Percentiles rank a stretch among this genome's conserved stretches.
Conservation (phyloP, 2,113 vertebrate genomes). For the Cochlearius cochlearius region DNA sequence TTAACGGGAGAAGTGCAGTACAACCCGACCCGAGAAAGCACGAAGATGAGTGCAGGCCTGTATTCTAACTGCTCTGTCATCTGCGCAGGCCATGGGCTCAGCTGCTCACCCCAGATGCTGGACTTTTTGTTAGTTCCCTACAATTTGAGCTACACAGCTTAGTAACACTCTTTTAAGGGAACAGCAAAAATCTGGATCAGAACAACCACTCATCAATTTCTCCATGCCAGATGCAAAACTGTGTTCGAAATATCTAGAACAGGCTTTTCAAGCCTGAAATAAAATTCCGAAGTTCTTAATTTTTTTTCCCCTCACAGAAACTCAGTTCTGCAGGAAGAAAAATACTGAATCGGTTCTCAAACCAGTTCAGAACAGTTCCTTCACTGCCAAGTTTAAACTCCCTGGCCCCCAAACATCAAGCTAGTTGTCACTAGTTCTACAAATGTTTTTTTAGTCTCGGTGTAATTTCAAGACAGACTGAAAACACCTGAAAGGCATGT, state of each 20-base stretch:
- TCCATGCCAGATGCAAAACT: background rate
- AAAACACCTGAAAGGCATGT: background rate
- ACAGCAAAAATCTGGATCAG: background rate
- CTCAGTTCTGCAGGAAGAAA: background rate
- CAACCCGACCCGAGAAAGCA: background rate
- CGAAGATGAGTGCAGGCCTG: background rate
- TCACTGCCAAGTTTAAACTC: background rate
- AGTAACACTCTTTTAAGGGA: background rate
- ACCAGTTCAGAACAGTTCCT: background rate
- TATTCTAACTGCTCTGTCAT: background rate
- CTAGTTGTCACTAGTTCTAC: background rate
- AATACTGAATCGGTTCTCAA: background rate
- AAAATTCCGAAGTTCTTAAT: background rate
- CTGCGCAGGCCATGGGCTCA: background rate
- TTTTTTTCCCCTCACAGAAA: fast-evolving
- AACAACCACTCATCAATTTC: background rate
- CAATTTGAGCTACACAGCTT: background rate
- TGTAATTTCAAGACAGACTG: background rate
- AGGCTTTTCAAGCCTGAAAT: background rate
- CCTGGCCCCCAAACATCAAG: background rate
- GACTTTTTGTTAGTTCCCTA: background rate
- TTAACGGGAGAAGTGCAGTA: background rate
- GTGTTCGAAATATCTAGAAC: background rate
- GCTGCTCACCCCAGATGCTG: background rate
- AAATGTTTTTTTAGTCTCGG: background rate